Percentiles rank a stretch among this genome's conserved stretches.
Evolutionary conservation across 2,888 invertebrate genomes (phyloP).

Genomic region (Exephanes ischioxanthus): DNA sequence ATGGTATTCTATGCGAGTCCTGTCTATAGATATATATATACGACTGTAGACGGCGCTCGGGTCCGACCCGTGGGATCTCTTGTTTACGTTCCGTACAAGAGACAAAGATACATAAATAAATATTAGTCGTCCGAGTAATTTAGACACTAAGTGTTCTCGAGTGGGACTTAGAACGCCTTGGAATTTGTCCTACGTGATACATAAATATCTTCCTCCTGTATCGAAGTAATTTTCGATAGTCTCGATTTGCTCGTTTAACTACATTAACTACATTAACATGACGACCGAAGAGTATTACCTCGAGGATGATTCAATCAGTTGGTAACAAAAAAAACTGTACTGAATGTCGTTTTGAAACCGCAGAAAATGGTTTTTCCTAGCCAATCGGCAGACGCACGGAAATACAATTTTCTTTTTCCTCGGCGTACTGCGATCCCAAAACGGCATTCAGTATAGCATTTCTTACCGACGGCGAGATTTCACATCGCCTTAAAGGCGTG

Average conservation of each 20-base stretch:
- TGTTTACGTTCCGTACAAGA: constrained; percentile 36
- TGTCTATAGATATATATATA: neutral
- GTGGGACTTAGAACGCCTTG: neutral
- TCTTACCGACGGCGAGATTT: neutral
- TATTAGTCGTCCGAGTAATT: neutral
- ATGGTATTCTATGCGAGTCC: constrained; percentile 28
- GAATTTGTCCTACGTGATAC: neutral
- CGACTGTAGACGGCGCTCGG: neutral
- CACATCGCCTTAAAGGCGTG: neutral
- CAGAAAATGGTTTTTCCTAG: no score
- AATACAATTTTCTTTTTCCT: no score
- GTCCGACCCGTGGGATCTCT: constrained; percentile 12
- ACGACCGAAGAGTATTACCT: neutral
- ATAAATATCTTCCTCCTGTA: neutral
- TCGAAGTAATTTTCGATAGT: neutral
- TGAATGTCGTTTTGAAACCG: no score
- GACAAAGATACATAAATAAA: constrained; percentile 6
- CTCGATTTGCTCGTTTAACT: neutral
- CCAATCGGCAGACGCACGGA: no score
- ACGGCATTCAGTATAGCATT: neutral
- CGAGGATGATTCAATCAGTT: neutral
- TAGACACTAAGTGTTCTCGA: neutral
- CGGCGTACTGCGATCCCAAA: no score
- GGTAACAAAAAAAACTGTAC: no score
- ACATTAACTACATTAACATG: neutral